Conservation (phyloP, 2,113 vertebrate species). For the Istiophorus platypterus region DNA sequence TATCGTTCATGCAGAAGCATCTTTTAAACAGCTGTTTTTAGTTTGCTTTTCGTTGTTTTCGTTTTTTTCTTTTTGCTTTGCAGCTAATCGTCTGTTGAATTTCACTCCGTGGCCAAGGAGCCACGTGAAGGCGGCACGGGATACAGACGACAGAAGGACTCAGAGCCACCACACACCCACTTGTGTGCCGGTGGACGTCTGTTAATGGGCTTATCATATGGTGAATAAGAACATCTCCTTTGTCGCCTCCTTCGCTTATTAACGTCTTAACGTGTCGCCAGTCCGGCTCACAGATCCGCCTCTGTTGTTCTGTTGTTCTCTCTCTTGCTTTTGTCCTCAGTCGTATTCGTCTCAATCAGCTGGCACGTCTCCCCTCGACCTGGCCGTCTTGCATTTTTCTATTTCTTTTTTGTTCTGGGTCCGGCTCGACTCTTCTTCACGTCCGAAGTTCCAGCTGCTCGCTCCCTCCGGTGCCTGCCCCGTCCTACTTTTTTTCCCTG, state of each 20-base stretch:
- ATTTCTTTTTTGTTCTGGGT: too few relatives aligned
- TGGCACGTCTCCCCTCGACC: too few relatives aligned
- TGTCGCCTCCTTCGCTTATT: not conserved
- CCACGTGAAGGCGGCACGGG: not conserved
- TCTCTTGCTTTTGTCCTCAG: not conserved
- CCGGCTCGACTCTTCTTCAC: not conserved
- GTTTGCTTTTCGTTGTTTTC: too few relatives aligned
- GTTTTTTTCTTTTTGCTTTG: too few relatives aligned
- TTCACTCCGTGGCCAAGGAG: not conserved
- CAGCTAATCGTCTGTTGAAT: not conserved
- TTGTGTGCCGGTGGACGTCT: too few relatives aligned
- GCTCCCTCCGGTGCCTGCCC: not conserved
- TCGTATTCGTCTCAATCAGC: too few relatives aligned
- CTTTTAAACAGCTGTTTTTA: not conserved
- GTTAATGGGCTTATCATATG: not conserved
- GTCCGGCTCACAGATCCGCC: not conserved
- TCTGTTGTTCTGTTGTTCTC: not conserved
- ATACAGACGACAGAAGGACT: not conserved
- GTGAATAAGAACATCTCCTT: not conserved
- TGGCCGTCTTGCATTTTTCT: too few relatives aligned
- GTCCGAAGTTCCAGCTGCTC: not conserved
- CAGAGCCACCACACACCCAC: not conserved
- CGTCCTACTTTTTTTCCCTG: not conserved
- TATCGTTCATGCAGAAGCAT: not conserved
- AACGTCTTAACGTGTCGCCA: not conserved